Base-by-base conservation (phyloP, 2,113 vertebrate genomes). In the Mastomys natalensis region DNA sequence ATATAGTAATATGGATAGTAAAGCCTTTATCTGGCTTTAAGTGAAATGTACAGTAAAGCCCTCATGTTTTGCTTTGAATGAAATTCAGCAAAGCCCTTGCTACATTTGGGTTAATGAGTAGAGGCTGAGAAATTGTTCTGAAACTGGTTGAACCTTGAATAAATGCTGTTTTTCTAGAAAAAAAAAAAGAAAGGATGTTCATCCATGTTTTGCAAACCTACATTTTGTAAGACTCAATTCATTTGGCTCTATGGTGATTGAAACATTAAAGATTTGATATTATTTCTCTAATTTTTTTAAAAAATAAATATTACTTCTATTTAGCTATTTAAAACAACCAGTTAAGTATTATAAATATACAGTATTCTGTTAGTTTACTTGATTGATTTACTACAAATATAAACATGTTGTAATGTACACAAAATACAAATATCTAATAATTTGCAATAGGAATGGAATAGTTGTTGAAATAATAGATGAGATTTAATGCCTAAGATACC, bases 221-320 rank as follows among this genome's bases (percentile, higher is more conserved):
- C 53, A 60, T 53, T 89, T 87, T 68, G 22, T 22, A 12, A 37
- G 45, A 60, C 58, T 89, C 73, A n/a, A 19, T 37, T 5, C 16
- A 90, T 89, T 43, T 62, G 82, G 89, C 60, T 95, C 40, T 45
- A 51, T 55, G 55, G 24, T 43, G 26, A 82, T 74, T 37, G 21
- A 96, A 93, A 68, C 10, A 90, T 45, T 22, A 80, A 76, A 89
- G 62, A 48, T 43, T 58, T 81, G 93, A 34, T 86, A 48, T 45
- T 11, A 48, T 76, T 34, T 29, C 51, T 81, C 43, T 88, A 70
- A 74, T 92, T 90, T 90, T 93, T n/a, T n/a, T n/a, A n/a, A n/a
- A n/a, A n/a, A 58, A 2, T 88, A 51, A 91, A 3, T 62, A 66
- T 43, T 73, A 62, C 45, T 80, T 2, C 7, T 78, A 68, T 26